phyloP scores from a whole-genome alignment of 2,888 invertebrate genomes.

The Synergus umbraculus region DNA sequence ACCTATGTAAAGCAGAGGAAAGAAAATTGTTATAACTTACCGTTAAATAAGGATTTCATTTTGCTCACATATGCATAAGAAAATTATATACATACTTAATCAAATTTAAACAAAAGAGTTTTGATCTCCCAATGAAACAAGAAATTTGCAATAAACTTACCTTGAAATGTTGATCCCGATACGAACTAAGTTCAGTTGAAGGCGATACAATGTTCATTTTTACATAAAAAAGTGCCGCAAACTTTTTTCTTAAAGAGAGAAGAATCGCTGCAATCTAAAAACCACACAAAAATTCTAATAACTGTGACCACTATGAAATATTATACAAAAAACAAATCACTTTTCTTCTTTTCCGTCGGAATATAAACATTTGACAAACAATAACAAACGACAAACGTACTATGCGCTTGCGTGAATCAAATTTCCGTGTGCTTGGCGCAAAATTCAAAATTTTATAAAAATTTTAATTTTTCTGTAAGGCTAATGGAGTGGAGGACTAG shows the following conservation, averaged over 20 bases:
- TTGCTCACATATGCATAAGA: neutral
- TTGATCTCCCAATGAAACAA: neutral
- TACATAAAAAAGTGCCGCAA: neutral
- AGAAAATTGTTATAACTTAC: neutral
- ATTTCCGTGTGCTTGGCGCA: neutral
- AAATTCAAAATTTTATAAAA: neutral
- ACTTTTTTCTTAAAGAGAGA: neutral
- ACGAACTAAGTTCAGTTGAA: slow-evolving; percentile 91
- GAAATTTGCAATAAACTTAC: slow-evolving; percentile 79
- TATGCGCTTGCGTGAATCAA: neutral
- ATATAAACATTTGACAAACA: neutral
- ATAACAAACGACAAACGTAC: neutral
- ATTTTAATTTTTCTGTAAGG: neutral
- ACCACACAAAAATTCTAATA: too few species aligned
- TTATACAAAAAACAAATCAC: neutral
- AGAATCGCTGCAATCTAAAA: neutral
- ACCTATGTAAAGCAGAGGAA: neutral
- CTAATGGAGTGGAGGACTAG: too few species aligned
- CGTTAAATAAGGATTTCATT: neutral
- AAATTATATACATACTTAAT: neutral
- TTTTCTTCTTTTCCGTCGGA: neutral
- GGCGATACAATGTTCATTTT: slow-evolving; percentile 60
- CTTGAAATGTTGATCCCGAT: slow-evolving; percentile 97
- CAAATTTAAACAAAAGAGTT: neutral
- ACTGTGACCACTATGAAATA: neutral